A percentile compares a stretch with the other conserved stretches of the same genome.
Conservation (phyloP, 2,888 invertebrate species). For the Lycocerus yunnanus region DNA sequence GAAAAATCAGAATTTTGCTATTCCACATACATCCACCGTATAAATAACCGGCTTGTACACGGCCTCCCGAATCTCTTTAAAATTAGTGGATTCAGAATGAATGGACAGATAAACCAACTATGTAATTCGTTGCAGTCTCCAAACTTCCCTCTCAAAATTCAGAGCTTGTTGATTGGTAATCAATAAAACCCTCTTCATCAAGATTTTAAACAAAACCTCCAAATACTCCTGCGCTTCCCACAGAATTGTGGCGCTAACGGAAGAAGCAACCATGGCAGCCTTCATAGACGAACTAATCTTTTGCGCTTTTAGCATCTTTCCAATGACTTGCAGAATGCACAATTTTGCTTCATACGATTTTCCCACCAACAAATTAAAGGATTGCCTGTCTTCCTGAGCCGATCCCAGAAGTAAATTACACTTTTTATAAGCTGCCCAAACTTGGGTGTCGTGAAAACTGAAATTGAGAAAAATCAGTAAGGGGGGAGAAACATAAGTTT, state of each 20-base stretch:
- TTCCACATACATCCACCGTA: too few species aligned
- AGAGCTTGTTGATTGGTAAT: not conserved
- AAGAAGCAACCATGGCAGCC: not conserved
- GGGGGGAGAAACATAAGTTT: not conserved
- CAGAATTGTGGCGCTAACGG: not conserved
- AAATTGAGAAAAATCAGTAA: not conserved
- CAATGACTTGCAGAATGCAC: not conserved
- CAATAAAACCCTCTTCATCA: not conserved
- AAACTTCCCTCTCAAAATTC: not conserved
- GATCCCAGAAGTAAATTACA: not conserved
- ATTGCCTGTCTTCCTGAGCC: not conserved
- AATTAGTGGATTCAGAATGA: not conserved
- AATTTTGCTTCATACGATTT: not conserved
- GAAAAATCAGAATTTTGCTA: too few species aligned
- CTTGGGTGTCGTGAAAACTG: not conserved
- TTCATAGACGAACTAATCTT: not conserved
- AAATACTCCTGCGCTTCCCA: not conserved
- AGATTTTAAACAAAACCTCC: not conserved
- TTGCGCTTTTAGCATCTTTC: not conserved
- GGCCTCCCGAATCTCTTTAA: not conserved
- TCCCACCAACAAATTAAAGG: not conserved
- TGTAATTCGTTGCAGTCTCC: not conserved
- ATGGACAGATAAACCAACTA: not conserved
- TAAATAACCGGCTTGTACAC: not conserved
- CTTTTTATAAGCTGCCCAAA: not conserved